These are phyloP conservation scores for Homarus gammarus DNA, from an alignment of 2,888 invertebrate species.

Conservation along the genomic window DNA sequence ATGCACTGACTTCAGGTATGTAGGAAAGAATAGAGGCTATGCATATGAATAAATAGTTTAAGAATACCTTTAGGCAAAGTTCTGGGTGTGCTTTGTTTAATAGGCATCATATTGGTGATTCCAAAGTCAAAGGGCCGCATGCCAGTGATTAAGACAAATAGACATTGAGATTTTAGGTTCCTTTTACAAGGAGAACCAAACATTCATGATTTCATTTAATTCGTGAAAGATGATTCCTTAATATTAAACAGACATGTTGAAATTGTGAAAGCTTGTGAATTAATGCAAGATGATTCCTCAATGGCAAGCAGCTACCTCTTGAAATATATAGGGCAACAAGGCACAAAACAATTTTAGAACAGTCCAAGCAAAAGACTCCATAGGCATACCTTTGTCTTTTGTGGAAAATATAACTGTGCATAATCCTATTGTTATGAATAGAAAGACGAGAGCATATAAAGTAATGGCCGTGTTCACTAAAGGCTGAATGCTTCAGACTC, in stretches of 20 bases:
- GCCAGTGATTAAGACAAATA: conserved; percentile 35
- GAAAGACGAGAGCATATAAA: conserved; percentile 18
- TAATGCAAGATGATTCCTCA: background rate
- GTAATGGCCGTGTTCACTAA: conserved; percentile 32
- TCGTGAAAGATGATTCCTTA: background rate
- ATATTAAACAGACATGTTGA: background rate
- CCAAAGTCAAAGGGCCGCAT: conserved; percentile 36
- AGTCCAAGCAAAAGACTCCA: conserved; percentile 52
- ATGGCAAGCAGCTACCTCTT: conserved; percentile 52
- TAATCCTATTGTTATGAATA: conserved; percentile 10
- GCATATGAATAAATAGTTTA: conserved; percentile 34
- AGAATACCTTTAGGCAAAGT: conserved; percentile 52
- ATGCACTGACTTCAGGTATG: conserved; percentile 52
- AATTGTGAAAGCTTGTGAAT: background rate
- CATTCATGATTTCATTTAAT: conserved; percentile 5
- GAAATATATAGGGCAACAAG: conserved; percentile 52
- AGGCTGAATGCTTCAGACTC: conserved; percentile 6
- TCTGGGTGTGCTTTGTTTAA: conserved; percentile 58
- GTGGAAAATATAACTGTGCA: conserved; percentile 37
- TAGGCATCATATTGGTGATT: conserved; percentile 53
- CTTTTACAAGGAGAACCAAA: conserved; percentile 10
- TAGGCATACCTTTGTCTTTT: conserved; percentile 23
- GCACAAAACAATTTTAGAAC: conserved; percentile 66
- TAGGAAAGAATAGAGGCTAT: conserved; percentile 56
- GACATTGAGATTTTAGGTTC: conserved; percentile 1